Conservation (phyloP, 2,797 vertebrate genomes). For the Chiroxiphia lanceolata region DNA sequence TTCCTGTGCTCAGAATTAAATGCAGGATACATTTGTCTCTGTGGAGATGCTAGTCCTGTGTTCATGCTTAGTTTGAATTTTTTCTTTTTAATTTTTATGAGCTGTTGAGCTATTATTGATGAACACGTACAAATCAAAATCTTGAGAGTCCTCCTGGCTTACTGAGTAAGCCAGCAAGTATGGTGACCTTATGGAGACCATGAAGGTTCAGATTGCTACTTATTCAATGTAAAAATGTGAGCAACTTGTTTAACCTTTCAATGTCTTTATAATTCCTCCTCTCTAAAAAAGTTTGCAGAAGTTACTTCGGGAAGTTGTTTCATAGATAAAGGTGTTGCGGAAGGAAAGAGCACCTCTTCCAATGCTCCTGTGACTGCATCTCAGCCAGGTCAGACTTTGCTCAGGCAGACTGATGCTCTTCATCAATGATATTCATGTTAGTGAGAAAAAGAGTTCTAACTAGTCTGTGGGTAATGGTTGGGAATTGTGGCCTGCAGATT, state of each 20-base stretch:
- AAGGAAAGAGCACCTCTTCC: background rate
- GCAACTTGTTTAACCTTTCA: background rate
- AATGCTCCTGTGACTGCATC: background rate
- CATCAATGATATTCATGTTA: background rate
- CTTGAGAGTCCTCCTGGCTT: background rate
- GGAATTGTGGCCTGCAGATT: background rate
- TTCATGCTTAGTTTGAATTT: background rate
- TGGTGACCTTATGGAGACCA: background rate
- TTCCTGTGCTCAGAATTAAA: background rate
- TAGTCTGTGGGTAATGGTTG: background rate
- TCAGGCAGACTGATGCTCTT: background rate
- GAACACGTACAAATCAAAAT: background rate
- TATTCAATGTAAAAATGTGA: background rate
- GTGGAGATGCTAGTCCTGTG: background rate
- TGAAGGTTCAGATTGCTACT: background rate
- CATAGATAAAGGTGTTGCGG: background rate
- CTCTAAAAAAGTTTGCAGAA: background rate
- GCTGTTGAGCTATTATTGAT: background rate
- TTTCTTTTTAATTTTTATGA: background rate
- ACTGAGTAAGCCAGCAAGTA: background rate
- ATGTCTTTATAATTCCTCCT: background rate
- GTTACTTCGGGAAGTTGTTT: background rate
- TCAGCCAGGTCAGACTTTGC: background rate
- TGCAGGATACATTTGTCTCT: background rate
- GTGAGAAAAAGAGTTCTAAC: background rate